Base-by-base conservation (phyloP, 1,140 invertebrate species). In the Samia ricini region DNA sequence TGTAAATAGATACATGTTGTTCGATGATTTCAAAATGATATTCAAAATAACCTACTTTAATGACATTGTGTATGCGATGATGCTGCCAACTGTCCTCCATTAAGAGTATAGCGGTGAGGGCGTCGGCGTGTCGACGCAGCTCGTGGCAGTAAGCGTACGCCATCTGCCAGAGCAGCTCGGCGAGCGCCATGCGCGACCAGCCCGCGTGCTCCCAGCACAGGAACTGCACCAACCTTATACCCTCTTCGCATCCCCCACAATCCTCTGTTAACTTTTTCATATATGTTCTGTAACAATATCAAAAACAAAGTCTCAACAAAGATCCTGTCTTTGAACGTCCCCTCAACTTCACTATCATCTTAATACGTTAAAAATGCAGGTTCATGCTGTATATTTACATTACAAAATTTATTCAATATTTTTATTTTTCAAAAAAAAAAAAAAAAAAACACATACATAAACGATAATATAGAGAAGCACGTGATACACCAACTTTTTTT, bases 251-350 rank as follows among this genome's bases (percentile, higher is more conserved):
- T 23, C 95, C 94, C 87, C 97, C 98, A 23, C 95, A 95, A 77
- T 99, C 98, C 87, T 99, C 98, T 18, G 99, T 97, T 5, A 99
- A 91, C 85, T 99, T 99, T 87, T 99, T 99, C 60, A 99, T 95
- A 81, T 98, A 99, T 70, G 94, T 95, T 64, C 63, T 92, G 91
- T 5, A 66, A 19, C 1, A 56, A 60, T 29, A 8, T 29, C 1
- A 29, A 29, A 29, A 8, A 2, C 6, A 8, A 29, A 29, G 10
- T 8, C 10, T 29, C 26, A 29, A 8, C 10, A 29, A n/a, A n/a
- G n/a, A n/a, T n/a, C n/a, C n/a, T n/a, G n/a, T n/a, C n/a, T n/a
- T n/a, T n/a, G n/a, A n/a, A n/a, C n/a, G n/a, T n/a, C n/a, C n/a
- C n/a, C n/a, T n/a, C n/a, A n/a, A n/a, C n/a, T n/a, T n/a, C n/a